These are phyloP conservation scores for Panulirus ornatus DNA, from an alignment of 1,140 invertebrate species.

Conservation along the genomic window DNA sequence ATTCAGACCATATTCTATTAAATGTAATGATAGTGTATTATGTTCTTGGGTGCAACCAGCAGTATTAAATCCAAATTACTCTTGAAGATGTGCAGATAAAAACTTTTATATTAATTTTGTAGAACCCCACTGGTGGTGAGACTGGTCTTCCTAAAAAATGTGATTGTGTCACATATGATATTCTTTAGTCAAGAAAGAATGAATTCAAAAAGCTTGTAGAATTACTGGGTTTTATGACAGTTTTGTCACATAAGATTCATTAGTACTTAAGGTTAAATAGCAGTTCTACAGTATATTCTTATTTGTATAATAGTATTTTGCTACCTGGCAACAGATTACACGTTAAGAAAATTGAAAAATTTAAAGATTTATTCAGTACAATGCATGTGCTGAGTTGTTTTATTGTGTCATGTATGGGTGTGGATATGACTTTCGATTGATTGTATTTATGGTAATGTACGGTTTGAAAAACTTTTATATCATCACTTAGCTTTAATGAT, in stretches of 20 bases:
- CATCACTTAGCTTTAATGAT: not conserved
- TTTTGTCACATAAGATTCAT: not conserved
- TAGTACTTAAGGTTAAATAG: constrained; percentile 2
- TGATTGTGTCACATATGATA: not conserved
- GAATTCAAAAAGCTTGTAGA: not conserved
- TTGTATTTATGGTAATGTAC: not conserved
- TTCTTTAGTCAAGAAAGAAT: not conserved
- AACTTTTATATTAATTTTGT: not conserved
- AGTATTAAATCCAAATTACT: not conserved
- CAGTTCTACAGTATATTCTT: not conserved
- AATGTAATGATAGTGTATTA: not conserved
- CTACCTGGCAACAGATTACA: not conserved
- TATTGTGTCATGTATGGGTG: not conserved
- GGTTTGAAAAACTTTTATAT: not conserved
- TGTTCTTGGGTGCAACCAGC: not conserved
- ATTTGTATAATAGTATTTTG: not conserved
- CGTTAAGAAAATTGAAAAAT: not conserved
- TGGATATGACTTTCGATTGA: not conserved
- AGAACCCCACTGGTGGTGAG: not conserved
- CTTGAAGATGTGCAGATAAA: not conserved
- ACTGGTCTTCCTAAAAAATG: not conserved
- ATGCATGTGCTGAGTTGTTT: not conserved
- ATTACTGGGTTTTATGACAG: not conserved
- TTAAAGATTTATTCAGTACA: not conserved
- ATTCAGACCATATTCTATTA: not conserved